Percentiles rank a stretch among this genome's conserved stretches.
These are phyloP conservation scores for Gymnothorax javanicus DNA, from an alignment of 2,797 vertebrate species.

Conservation along the genomic window DNA sequence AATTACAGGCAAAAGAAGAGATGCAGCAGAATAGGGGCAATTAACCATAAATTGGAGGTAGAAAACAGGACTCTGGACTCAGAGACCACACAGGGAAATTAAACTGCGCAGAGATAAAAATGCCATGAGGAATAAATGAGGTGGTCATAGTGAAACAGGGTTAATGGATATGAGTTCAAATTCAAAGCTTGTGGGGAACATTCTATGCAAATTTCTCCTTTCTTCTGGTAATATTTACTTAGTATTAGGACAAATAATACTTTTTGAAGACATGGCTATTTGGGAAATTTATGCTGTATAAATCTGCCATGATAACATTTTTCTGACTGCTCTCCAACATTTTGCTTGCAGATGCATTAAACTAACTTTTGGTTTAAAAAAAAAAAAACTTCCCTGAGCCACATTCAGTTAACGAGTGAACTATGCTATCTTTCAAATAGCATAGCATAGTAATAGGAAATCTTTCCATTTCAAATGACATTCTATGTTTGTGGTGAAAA, in stretches of 20 bases:
- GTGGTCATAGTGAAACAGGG: slow-evolving; percentile 49
- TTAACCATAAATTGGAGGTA: slow-evolving; percentile 42
- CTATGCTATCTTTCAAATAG: background rate
- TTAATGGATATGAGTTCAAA: slow-evolving; percentile 40
- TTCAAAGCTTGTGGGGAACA: slow-evolving; percentile 19
- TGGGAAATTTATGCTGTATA: background rate
- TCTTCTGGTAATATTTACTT: background rate
- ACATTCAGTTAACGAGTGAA: background rate
- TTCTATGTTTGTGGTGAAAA: background rate
- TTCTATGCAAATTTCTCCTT: slow-evolving; percentile 16
- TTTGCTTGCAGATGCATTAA: background rate
- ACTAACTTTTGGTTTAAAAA: background rate
- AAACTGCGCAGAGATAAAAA: slow-evolving; percentile 47
- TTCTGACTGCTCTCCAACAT: background rate
- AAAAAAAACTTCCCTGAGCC: background rate
- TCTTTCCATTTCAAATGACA: background rate
- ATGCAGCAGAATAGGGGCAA: slow-evolving; percentile 52
- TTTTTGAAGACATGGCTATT: background rate
- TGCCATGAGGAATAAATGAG: slow-evolving; percentile 43
- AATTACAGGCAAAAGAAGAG: slow-evolving; percentile 48
- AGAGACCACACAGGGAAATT: slow-evolving; percentile 33
- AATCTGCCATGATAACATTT: background rate
- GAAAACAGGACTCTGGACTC: slow-evolving; percentile 44
- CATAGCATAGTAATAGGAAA: too few species aligned
- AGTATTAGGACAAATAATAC: background rate